A percentile compares a stretch with the other conserved stretches of the same genome.
These are phyloP conservation scores for Odontocerum albicorne DNA, from an alignment of 2,888 invertebrate species.

Conservation along the genomic window DNA sequence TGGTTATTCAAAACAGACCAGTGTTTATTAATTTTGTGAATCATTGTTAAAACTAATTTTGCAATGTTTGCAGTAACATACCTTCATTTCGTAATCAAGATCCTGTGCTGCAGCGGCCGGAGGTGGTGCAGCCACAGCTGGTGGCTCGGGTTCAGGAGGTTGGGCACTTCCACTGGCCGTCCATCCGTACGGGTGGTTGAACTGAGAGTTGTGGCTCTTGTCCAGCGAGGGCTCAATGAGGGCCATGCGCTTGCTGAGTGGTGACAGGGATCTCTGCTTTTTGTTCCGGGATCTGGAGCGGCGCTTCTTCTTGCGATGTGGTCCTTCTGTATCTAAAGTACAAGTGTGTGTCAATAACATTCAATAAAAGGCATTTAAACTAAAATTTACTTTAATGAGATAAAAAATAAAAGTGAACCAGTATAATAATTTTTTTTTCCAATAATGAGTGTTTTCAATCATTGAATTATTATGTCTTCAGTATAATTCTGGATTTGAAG, in stretches of 20 bases:
- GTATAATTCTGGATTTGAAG: no score
- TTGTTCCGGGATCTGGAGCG: constrained; percentile 59
- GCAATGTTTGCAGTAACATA: no score
- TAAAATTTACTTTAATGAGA: no score
- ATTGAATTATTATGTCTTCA: no score
- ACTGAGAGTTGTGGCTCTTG: constrained; percentile 63
- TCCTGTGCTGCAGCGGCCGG: constrained; percentile 45
- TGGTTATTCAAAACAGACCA: no score
- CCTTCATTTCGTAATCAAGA: constrained; percentile 67
- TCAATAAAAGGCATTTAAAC: no score
- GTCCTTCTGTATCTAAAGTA: constrained; percentile 56
- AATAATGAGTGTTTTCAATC: no score
- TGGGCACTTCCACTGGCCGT: constrained; percentile 52
- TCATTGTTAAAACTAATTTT: no score
- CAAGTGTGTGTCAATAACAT: no score
- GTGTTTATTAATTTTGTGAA: no score
- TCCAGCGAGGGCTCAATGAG: constrained; percentile 62
- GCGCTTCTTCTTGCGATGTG: constrained; percentile 61
- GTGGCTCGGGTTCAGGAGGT: constrained; percentile 46
- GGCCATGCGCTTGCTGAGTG: constrained; percentile 82
- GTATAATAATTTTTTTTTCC: no score
- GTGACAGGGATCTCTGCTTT: constrained; percentile 74
- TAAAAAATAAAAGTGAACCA: no score
- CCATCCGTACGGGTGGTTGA: constrained; percentile 67
- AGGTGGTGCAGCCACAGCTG: constrained; percentile 46